A percentile compares a stretch with the other conserved stretches of the same genome.
phyloP scores from a whole-genome alignment of 2,797 vertebrate genomes.

The Sebastes wilsoni region DNA sequence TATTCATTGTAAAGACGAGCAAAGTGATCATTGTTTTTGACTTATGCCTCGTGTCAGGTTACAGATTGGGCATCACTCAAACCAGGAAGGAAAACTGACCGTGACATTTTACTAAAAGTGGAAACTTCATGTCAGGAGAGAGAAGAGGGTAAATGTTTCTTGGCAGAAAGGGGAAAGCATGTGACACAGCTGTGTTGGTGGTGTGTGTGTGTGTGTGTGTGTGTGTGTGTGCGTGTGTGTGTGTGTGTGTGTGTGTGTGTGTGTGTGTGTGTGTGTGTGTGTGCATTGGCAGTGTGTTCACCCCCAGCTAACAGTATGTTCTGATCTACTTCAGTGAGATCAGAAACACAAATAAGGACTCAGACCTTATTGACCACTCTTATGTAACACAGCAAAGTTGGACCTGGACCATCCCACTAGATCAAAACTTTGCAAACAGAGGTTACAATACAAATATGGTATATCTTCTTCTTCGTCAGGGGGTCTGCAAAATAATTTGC shows the following conservation, averaged over 20 bases:
- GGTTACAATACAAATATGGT: slow-evolving; percentile 4
- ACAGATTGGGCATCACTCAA: slow-evolving; percentile 23
- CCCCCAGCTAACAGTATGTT: slow-evolving; percentile 54
- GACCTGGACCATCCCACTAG: slow-evolving; percentile 39
- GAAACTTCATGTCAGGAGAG: slow-evolving; percentile 48
- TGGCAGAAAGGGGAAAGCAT: slow-evolving; percentile 44
- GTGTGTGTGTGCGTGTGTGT: not conserved
- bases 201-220: slow-evolving; percentile 14
- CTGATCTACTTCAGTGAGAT: slow-evolving; percentile 63
- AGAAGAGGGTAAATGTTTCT: slow-evolving; percentile 35
- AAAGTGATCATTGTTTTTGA: slow-evolving; percentile 37
- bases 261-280: not conserved
- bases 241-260: not conserved
- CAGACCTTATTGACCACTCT: slow-evolving; percentile 52
- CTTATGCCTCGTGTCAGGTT: not conserved
- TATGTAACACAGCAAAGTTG: slow-evolving; percentile 74
- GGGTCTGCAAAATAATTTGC: no score
- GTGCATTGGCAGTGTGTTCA: slow-evolving; percentile 11
- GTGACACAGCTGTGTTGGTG: slow-evolving; percentile 50
- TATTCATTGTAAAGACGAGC: not conserved
- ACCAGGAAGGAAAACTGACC: slow-evolving; percentile 18
- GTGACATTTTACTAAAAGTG: slow-evolving; percentile 41
- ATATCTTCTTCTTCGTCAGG: not conserved
- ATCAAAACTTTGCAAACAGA: slow-evolving; percentile 35
- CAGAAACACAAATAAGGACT: slow-evolving; percentile 64